A percentile compares a stretch with the other conserved stretches of the same genome.
These are phyloP conservation scores for Cheilosia urbana DNA, from an alignment of 2,888 invertebrate species.

Conservation along the genomic window DNA sequence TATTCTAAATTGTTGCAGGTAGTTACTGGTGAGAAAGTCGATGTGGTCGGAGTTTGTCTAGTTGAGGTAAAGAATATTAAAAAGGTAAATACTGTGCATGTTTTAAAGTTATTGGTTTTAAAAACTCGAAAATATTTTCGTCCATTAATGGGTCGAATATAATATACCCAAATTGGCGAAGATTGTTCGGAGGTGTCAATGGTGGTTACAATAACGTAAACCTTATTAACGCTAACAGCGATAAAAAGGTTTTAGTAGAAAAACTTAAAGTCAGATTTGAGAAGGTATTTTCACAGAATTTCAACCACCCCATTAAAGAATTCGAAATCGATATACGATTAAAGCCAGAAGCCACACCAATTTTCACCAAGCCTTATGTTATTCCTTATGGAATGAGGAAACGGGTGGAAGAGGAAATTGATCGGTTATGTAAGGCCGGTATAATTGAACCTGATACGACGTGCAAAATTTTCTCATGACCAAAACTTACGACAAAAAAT, in stretches of 20 bases:
- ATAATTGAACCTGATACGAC: too few relatives aligned
- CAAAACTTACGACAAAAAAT: too few relatives aligned
- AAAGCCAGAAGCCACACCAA: background rate
- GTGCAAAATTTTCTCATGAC: too few relatives aligned
- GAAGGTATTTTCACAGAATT: background rate
- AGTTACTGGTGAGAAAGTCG: slow-evolving; percentile 4
- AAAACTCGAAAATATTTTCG: slow-evolving; percentile 5
- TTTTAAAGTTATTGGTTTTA: slow-evolving; percentile 2
- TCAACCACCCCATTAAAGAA: background rate
- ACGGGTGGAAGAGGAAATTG: slow-evolving; percentile 62
- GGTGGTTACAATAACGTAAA: background rate
- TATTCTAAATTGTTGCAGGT: background rate
- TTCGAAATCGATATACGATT: background rate
- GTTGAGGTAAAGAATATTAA: background rate
- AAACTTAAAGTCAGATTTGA: background rate
- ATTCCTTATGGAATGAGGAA: slow-evolving; percentile 68
- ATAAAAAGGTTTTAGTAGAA: background rate
- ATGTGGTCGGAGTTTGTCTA: slow-evolving; percentile 3
- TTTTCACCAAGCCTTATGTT: slow-evolving; percentile 67
- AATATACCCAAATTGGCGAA: background rate
- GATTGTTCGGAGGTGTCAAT: background rate
- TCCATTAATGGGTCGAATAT: background rate
- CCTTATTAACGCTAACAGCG: background rate
- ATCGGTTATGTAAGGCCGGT: slow-evolving; percentile 18
- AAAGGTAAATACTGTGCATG: background rate